A percentile compares a stretch with the other conserved stretches of the same genome.
These are phyloP conservation scores for Crocuta crocuta DNA, from an alignment of 2,113 vertebrate species.

Conservation along the genomic window DNA sequence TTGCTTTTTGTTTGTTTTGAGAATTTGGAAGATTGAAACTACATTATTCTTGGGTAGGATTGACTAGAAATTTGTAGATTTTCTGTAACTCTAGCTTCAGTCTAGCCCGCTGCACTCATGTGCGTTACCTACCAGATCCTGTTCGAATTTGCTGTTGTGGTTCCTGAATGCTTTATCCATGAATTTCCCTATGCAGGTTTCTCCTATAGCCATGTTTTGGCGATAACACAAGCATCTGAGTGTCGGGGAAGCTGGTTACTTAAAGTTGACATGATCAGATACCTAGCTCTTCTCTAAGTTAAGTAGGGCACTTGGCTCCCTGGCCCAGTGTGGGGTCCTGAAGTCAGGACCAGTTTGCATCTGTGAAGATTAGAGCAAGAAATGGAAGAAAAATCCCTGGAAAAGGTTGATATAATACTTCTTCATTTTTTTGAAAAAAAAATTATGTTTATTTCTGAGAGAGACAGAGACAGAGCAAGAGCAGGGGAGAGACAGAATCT, in stretches of 20 bases:
- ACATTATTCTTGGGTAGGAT: not conserved
- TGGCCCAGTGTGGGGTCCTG: not conserved
- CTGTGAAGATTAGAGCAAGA: not conserved
- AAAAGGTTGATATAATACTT: not conserved
- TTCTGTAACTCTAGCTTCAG: fast-evolving
- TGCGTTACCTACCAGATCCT: too few species aligned
- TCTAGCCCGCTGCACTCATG: fast-evolving
- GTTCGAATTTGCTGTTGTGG: not conserved
- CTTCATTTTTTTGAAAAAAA: too few species aligned
- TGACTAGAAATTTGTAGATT: too few species aligned
- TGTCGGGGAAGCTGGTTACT: not conserved
- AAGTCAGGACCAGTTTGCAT: not conserved
- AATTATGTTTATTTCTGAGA: too few species aligned
- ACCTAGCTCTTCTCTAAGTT: not conserved
- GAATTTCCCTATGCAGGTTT: not conserved
- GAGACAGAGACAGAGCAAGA: too few species aligned
- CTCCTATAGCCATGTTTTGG: not conserved
- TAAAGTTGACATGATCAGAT: too few species aligned
- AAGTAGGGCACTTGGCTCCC: not conserved
- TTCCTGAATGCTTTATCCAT: not conserved
- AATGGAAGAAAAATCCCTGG: not conserved
- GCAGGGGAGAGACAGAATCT: too few species aligned
- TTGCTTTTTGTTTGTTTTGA: not conserved
- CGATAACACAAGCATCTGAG: not conserved
- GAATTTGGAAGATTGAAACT: not conserved